A percentile compares a stretch with the other conserved stretches of the same genome.
phyloP scores from a whole-genome alignment of 2,888 invertebrate genomes.

The Drosophila melanocephala region DNA sequence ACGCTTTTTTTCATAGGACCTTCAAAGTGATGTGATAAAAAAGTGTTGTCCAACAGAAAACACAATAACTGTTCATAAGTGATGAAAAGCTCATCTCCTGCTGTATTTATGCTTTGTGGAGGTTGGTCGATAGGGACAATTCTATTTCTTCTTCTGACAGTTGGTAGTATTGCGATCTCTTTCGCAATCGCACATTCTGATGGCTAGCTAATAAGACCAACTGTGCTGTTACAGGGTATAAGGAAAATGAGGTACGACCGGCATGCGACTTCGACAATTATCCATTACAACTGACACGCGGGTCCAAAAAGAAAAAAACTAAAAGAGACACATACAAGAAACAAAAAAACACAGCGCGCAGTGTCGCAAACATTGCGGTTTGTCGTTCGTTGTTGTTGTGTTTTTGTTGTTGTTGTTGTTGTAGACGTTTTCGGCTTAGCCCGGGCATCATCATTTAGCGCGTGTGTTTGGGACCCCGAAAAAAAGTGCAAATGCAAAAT shows the following conservation, averaged over 20 bases:
- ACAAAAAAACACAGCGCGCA: constrained; percentile 26
- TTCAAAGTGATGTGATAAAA: neutral
- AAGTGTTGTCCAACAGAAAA: neutral
- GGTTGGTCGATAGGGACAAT: neutral
- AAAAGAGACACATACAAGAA: constrained; percentile 14
- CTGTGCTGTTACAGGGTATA: constrained; percentile 33
- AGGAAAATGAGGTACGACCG: constrained; percentile 57
- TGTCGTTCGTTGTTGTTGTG: constrained; percentile 6
- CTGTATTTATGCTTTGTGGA: neutral
- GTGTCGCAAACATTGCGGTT: constrained; percentile 50
- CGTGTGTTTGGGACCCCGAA: constrained; percentile 49
- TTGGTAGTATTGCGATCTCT: neutral
- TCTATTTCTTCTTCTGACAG: neutral
- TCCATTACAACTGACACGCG: constrained; percentile 77
- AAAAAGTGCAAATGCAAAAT: constrained; percentile 26
- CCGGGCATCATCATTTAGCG: constrained; percentile 67
- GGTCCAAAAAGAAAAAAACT: constrained; percentile 36
- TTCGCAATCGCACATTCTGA: neutral
- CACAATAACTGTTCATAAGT: neutral
- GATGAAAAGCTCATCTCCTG: neutral
- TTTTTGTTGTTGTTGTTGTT: neutral
- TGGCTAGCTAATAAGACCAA: neutral
- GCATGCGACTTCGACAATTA: constrained; percentile 80
- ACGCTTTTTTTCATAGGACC: neutral
- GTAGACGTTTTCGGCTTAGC: constrained; percentile 24